These are phyloP conservation scores for Triplophysa yarkandensis DNA, from an alignment of 2,797 vertebrate species.

Conservation along the genomic window DNA sequence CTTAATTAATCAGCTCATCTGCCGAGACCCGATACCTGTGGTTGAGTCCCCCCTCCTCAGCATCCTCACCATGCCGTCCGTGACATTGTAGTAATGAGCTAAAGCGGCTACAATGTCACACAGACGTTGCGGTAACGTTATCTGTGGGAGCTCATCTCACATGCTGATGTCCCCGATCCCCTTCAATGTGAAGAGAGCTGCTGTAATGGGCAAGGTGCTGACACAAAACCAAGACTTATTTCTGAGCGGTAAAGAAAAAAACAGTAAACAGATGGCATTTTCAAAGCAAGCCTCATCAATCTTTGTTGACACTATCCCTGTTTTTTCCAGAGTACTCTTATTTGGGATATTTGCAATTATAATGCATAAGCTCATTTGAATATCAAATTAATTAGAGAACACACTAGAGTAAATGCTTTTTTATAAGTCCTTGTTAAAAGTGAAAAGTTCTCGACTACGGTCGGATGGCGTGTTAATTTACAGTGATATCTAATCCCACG, in stretches of 20 bases:
- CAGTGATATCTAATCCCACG: conserved; percentile 86
- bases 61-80: conserved; percentile 70
- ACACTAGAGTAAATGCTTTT: conserved; percentile 86
- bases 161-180: conserved; percentile 80
- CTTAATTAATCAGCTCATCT: conserved; percentile 81
- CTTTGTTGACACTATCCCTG: conserved; percentile 80
- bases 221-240: conserved; percentile 14
- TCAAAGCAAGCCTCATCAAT: conserved; percentile 77
- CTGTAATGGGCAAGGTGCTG: conserved; percentile 17
- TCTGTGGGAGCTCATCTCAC: conserved; percentile 76
- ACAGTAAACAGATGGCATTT: conserved; percentile 75
- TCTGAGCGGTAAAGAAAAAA: conserved; percentile 24
- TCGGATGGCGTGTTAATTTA: conserved; percentile 88
- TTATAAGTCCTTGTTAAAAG: conserved; percentile 92
- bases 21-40: conserved; percentile 74
- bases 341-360: conserved; percentile 86
- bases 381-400: conserved; percentile 90
- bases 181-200: conserved; percentile 65
- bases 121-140: conserved; percentile 72
- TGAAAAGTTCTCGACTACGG: conserved; percentile 84
- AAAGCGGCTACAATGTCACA: conserved; percentile 79
- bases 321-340: conserved; percentile 78
- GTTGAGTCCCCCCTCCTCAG: conserved; percentile 57
- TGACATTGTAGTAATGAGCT: conserved; percentile 81
- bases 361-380: conserved; percentile 85